Evolutionary conservation across 1,140 invertebrate genomes (phyloP), one percentile per base, ranked within the genome.

Genomic region (Panagrolaimus sp.): DNA sequence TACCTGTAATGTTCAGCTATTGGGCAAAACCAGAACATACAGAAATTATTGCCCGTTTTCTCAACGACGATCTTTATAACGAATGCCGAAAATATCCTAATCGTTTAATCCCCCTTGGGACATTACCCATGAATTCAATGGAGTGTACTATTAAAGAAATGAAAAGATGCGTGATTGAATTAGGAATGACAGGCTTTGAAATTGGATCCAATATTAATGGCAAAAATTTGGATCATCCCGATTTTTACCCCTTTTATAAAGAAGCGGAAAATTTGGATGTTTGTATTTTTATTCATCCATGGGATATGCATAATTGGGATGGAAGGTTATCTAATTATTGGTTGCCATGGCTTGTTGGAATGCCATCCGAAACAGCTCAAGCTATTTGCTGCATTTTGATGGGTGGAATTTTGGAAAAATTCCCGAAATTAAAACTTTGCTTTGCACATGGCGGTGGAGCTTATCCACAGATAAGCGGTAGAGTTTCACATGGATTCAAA

Each of bases 1-100:
- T 88, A 4, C 88, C 88, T 13, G 88, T 89, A 13, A 88, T 89
- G 87, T 89, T 88, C 76, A 87, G 83, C 71, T 89, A 88, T 77
- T 88, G 87, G 87, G 88, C 88, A 1, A 87, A 88, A 78, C 82
- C 86, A 13, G 84, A 84, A 63, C 84, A 88, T 78, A 85, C 87
- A 0, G 75, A 86, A 13, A 84, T 87, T 72, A 72, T 88, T 0
- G 83, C 84, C 72, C 78, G 84, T 62, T 79, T 87, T 31, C 68
- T 88, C 13, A 88, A 88, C 72, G 84, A 88, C 72, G 84, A 89
- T 74, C 71, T 88, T 11, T 84, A 86, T 14, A 68, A 75, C 5
- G 83, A 84, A 23, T 86, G 87, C 20, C 73, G 71, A 7, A 78
- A 84, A 66, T 76, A 86, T 73, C 87, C 87, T 4, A 70, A 78